Evolutionary conservation across 2,888 invertebrate species (phyloP).

Genomic region (Anaspis maculata): DNA sequence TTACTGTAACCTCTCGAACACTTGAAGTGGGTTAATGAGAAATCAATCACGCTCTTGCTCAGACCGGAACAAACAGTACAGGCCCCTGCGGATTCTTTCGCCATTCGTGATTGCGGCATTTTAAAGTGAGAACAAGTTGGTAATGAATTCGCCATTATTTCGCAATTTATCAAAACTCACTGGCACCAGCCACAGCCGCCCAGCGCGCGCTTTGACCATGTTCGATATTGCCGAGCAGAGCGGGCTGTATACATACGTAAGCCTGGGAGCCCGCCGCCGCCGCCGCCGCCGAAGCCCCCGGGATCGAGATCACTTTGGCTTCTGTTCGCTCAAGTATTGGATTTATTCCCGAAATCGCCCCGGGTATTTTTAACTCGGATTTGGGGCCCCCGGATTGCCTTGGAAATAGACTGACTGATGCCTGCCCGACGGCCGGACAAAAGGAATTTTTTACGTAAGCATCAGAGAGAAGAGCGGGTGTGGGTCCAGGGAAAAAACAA

Average conservation of each 20-base stretch:
- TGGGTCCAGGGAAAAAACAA: no score
- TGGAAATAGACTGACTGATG: slow-evolving; percentile 11
- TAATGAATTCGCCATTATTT: slow-evolving; percentile 18
- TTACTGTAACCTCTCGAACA: no score
- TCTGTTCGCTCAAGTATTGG: slow-evolving; percentile 18
- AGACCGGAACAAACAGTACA: no score
- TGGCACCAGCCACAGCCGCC: no score
- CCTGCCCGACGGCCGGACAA: background rate
- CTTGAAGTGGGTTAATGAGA: slow-evolving; percentile 13
- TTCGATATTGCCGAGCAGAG: slow-evolving; percentile 20
- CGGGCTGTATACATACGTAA: no score
- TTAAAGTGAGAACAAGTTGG: slow-evolving; percentile 9
- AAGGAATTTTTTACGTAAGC: no score
- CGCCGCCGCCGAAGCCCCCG: slow-evolving; percentile 14
- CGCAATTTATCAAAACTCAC: slow-evolving; percentile 24
- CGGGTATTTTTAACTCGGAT: slow-evolving; percentile 22
- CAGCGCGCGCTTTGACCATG: slow-evolving; percentile 19
- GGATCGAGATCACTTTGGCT: slow-evolving; percentile 22
- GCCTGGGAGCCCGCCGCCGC: no score
- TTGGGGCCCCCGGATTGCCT: slow-evolving; percentile 13
- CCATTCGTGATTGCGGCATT: slow-evolving; percentile 8
- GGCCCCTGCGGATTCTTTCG: no score
- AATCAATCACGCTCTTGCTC: no score
- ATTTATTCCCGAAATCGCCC: slow-evolving; percentile 21
- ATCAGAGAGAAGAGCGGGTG: no score